A percentile compares a stretch with the other conserved stretches of the same genome.
Conservation (phyloP, 2,113 vertebrate genomes). For the Pao palembangensis region DNA sequence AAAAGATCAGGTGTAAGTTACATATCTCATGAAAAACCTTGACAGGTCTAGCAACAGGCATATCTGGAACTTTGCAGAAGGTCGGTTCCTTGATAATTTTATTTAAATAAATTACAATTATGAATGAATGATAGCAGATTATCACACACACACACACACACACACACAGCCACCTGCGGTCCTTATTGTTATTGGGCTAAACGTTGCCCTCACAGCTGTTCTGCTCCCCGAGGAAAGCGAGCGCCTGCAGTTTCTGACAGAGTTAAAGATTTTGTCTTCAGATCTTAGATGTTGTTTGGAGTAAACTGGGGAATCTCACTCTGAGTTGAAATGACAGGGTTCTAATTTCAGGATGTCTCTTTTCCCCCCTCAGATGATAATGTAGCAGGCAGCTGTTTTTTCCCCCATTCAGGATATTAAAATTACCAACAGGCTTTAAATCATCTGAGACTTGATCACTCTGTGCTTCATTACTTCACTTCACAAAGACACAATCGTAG, state of each 20-base stretch:
- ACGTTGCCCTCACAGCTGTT: slow-evolving; percentile 44
- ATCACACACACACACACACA: slow-evolving; percentile 43
- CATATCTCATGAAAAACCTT: too few relatives aligned
- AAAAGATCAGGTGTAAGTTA: too few relatives aligned
- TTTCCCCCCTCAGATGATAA: slow-evolving; percentile 25
- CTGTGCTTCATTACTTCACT: neutral
- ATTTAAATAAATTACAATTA: too few relatives aligned
- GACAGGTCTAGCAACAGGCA: too few relatives aligned
- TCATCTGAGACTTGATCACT: neutral
- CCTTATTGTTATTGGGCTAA: slow-evolving; percentile 39
- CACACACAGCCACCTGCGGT: slow-evolving; percentile 53
- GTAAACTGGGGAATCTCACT: slow-evolving; percentile 22
- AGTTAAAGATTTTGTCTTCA: slow-evolving; percentile 13
- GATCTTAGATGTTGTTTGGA: slow-evolving; percentile 33
- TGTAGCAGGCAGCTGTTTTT: slow-evolving; percentile 33
- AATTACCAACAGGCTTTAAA: neutral
- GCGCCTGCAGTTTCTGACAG: slow-evolving; percentile 2
- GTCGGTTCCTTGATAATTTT: too few relatives aligned
- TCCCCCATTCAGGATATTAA: neutral
- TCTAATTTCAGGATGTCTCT: slow-evolving; percentile 43
- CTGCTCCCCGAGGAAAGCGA: slow-evolving; percentile 18
- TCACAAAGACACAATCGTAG: neutral
- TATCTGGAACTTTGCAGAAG: too few relatives aligned
- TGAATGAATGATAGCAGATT: too few relatives aligned
- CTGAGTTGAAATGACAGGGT: slow-evolving; percentile 45